phyloP scores from a whole-genome alignment of 2,797 vertebrate species.

The Nyctibius grandis region DNA sequence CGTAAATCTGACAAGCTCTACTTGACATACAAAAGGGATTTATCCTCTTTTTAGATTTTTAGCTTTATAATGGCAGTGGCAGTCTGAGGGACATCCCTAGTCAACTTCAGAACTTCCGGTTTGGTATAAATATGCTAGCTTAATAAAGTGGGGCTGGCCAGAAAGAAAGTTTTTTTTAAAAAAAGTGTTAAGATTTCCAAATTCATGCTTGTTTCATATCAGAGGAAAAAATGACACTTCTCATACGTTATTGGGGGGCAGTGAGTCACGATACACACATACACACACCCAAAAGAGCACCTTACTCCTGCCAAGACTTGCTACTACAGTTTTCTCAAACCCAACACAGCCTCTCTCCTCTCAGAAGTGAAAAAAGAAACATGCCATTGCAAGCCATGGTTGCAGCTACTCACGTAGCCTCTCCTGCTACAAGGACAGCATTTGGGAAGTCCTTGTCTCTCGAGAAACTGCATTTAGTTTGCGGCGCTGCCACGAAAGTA shows the following conservation, averaged over 20 bases:
- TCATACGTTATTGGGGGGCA: neutral
- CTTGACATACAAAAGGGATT: neutral
- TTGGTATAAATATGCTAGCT: neutral
- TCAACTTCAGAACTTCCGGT: neutral
- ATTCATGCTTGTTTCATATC: neutral
- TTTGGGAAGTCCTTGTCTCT: neutral
- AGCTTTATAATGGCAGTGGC: neutral
- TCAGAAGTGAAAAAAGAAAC: neutral
- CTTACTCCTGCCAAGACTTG: neutral
- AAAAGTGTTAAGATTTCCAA: neutral
- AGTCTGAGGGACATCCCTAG: neutral
- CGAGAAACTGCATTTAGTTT: neutral
- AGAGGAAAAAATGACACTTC: neutral
- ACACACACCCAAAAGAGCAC: neutral
- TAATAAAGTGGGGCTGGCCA: neutral
- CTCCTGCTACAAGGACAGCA: neutral
- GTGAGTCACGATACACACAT: neutral
- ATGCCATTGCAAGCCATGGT: neutral
- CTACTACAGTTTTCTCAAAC: neutral
- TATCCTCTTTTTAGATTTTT: neutral
- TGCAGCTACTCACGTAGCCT: neutral
- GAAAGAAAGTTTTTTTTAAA: neutral
- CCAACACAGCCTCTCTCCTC: neutral
- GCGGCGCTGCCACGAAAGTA: neutral
- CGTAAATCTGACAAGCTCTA: neutral